Conservation (phyloP, 2,113 vertebrate genomes). For the Morphnarchus princeps region DNA sequence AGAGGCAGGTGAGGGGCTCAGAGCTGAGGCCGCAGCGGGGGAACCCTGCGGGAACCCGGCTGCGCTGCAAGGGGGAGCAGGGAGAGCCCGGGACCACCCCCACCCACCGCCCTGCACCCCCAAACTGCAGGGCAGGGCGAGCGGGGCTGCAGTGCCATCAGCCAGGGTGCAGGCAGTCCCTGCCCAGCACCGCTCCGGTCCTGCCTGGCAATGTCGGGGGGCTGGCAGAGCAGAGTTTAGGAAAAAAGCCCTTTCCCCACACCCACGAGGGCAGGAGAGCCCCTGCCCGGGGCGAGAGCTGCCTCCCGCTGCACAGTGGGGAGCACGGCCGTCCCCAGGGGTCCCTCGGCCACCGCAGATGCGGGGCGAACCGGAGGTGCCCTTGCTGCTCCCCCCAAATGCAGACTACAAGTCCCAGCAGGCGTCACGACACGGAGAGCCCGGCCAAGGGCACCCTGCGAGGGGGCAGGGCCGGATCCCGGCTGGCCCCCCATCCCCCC, state of each 20-base stretch:
- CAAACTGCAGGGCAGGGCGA: background rate
- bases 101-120: background rate
- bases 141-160: background rate
- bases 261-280: background rate
- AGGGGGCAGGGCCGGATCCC: background rate
- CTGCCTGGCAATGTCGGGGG: background rate
- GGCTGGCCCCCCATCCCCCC: background rate
- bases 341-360: rapidly evolving
- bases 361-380: rapidly evolving
- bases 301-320: rapidly evolving
- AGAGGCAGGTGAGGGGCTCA: background rate
- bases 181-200: background rate
- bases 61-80: background rate
- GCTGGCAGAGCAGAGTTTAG: background rate
- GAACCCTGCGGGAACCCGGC: background rate
- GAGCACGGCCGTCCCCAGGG: background rate
- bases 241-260: background rate
- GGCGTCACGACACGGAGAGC: rapidly evolving
- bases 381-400: background rate
- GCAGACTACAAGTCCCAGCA: background rate
- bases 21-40: rapidly evolving
- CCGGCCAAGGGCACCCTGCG: background rate
- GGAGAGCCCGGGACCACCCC: background rate
- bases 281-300: too few species aligned
- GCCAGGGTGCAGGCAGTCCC: background rate